phyloP scores from a whole-genome alignment of 2,888 invertebrate genomes.

The Diadegma fenestrale region DNA sequence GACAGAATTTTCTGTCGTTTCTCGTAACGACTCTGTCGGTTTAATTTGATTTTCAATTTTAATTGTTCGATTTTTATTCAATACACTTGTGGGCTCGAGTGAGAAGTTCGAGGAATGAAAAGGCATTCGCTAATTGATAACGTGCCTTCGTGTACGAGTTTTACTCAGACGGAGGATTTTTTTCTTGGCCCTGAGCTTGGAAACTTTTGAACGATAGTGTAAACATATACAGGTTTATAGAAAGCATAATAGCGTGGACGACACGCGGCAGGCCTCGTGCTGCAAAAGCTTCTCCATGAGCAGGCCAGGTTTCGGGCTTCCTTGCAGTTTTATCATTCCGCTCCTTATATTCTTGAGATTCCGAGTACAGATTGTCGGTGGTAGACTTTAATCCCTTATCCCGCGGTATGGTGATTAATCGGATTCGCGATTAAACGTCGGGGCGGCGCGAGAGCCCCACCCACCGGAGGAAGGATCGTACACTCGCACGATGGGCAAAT shows the following conservation, averaged over 20 bases:
- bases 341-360: constrained; percentile 68
- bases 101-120: not conserved
- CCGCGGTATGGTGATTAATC: constrained; percentile 70
- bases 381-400: constrained; percentile 72
- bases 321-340: constrained; percentile 71
- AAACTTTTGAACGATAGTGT: constrained; percentile 8
- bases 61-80: not conserved
- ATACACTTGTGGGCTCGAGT: not conserved
- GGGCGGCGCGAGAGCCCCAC: constrained; percentile 52
- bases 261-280: constrained; percentile 2
- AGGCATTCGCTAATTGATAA: not conserved
- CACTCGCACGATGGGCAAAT: constrained; percentile 66
- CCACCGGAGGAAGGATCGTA: constrained; percentile 62
- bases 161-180: not conserved
- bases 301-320: constrained; percentile 65
- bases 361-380: constrained; percentile 64
- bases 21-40: too few relatives aligned
- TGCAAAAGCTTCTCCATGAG: constrained; percentile 6
- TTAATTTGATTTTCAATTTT: not conserved
- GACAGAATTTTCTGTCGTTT: too few relatives aligned
- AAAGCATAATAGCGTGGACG: constrained; percentile 2
- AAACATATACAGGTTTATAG: not conserved
- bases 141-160: not conserved
- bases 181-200: not conserved
- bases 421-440: constrained; percentile 69